Evolutionary conservation across 1,140 invertebrate genomes (phyloP).

Genomic region (Drosophila nikananu): DNA sequence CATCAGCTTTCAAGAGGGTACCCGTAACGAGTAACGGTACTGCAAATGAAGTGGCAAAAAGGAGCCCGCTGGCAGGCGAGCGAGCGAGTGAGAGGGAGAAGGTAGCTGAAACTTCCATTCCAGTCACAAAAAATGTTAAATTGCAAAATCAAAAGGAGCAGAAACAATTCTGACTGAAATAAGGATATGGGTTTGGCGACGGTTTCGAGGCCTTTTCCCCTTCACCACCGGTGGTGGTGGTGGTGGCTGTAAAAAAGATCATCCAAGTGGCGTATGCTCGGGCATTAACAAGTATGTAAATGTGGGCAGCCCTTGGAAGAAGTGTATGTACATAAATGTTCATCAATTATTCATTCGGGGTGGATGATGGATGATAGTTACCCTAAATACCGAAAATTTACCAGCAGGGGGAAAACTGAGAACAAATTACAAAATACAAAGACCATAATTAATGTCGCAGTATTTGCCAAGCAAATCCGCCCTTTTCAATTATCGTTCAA

Average conservation of each 20-base stretch:
- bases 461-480: conserved; percentile 9
- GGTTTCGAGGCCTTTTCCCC: conserved; percentile 1
- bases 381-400: conserved; percentile 13
- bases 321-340: conserved; percentile 1
- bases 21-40: neutral
- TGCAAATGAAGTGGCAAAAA: conserved; percentile 65
- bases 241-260: conserved; percentile 38
- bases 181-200: conserved; percentile 1
- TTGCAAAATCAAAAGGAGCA: conserved; percentile 31
- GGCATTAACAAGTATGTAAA: conserved; percentile 37
- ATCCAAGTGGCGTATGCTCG: conserved; percentile 33
- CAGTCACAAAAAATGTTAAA: conserved; percentile 24
- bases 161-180: neutral
- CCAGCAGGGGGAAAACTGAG: neutral
- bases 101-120: conserved; percentile 16
- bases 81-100: neutral
- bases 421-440: conserved; percentile 12
- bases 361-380: conserved; percentile 28
- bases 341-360: conserved; percentile 28
- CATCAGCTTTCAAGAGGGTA: conserved; percentile 35
- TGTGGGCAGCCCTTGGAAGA: conserved; percentile 11
- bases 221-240: neutral
- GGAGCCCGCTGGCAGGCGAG: conserved; percentile 1
- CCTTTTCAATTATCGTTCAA: neutral
- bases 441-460: conserved; percentile 26